Base-by-base conservation (phyloP, 2,113 vertebrate species). In the Callipepla squamata region DNA sequence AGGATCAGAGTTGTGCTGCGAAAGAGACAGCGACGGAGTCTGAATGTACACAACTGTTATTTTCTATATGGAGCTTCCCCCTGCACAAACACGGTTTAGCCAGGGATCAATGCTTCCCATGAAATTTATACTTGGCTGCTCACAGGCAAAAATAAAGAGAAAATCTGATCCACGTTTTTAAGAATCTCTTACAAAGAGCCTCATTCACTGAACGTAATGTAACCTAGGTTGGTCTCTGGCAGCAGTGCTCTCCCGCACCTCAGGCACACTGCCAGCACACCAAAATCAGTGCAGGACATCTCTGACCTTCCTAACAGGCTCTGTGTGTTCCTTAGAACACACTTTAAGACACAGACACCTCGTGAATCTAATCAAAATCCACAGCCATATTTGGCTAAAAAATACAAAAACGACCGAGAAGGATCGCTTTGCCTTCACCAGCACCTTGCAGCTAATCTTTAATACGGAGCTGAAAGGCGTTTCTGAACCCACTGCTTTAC, bases 361-460 rank as follows among this genome's bases (percentile, higher is more conserved):
- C 48, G 32, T 67, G 11, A 76, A 72, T 66, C 26, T 21, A 70
- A 38, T 50, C 51, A 9, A 48, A 75, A 32, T 67, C 13, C 21
- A 23, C 1, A 48, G 50, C 38, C 53, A 17, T 4, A 11, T 26
- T n/a, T 72, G 58, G 67, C 72, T 81, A 38, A 53, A 8, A 45
- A 70, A 50, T 30, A 23, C 16, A 45, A 47, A 32, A 36, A 73
- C 4, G 6, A 72, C 28, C 3, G 66, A 50, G 2, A 11, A 63
- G 53, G 23, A 16, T 28, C n/a, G 34, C 58, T 77, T 34, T 6
- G 5, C 74, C 28, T 69, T 65, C 40, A 2, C 36, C 72, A 48
- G 40, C 57, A 74, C 66, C 85, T 92, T 70, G 50, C 62, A 53
- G 85, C 78, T 47, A 22, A 76, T 69, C 69, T 70, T 78, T 58